phyloP scores from a whole-genome alignment of 2,113 vertebrate species.

The Panthera leo region DNA sequence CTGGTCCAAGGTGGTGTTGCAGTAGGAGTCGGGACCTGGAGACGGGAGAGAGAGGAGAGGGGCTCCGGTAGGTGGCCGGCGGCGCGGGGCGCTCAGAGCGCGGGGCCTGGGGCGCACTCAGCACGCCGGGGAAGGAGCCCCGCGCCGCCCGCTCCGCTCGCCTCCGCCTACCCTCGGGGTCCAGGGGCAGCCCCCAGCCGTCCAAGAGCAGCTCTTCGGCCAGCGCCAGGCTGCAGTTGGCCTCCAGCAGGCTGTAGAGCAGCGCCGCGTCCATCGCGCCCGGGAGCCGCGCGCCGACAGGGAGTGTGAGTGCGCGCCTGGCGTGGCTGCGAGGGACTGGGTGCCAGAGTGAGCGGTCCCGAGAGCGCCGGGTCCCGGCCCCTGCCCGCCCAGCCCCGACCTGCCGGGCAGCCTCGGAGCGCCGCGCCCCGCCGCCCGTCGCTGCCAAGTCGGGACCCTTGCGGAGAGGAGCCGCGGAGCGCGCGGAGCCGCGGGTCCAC shows the following conservation, averaged over 20 bases:
- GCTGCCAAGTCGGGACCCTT: background rate
- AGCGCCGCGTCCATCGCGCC: slow-evolving; percentile 88
- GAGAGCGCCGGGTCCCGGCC: background rate
- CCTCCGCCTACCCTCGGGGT: slow-evolving; percentile 89
- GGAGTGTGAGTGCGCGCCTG: background rate
- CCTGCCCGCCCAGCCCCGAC: background rate
- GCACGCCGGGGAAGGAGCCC: background rate
- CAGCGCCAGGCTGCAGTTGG: slow-evolving; percentile 94
- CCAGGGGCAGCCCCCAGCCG: slow-evolving; percentile 87
- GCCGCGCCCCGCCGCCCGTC: background rate
- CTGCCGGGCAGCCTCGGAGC: background rate
- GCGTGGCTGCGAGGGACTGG: background rate
- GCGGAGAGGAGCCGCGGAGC: background rate
- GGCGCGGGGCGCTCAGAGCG: background rate
- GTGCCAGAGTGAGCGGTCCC: background rate
- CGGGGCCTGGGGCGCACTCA: background rate
- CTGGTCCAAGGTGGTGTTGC: slow-evolving; percentile 96
- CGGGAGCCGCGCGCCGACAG: background rate
- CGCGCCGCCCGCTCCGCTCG: background rate
- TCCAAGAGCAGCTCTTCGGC: slow-evolving; percentile 89
- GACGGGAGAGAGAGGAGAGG: slow-evolving; percentile 29
- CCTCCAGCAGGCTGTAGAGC: slow-evolving; percentile 91
- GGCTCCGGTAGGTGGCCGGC: background rate
- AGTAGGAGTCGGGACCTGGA: slow-evolving; percentile 85
- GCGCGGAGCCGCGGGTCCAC: background rate